Base-by-base conservation (phyloP, 2,888 invertebrate species). In the Hydrotaea cyrtoneurina region DNA sequence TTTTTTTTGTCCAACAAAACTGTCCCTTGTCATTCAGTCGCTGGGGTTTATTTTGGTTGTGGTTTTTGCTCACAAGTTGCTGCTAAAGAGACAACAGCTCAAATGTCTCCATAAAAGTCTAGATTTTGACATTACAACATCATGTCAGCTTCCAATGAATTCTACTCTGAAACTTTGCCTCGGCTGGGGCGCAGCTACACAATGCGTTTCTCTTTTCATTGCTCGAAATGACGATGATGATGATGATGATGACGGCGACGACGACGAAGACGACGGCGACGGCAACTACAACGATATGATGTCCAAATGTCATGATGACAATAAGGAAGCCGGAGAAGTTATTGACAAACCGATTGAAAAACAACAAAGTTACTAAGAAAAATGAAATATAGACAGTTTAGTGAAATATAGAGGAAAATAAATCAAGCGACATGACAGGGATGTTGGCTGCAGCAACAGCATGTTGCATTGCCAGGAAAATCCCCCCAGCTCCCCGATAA, bases 381-480 rank as follows among this genome's bases (percentile, higher is more conserved):
- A 72, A 85, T 85, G 82, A 82, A 53, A 82, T 85, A 82, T 77
- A 77, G 85, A 82, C 85, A 82, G 79, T 76, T 66, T 66, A 84
- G 82, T 66, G 82, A 82, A 77, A 82, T 73, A 82, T 79, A 79
- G 76, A 82, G 66, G 31, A 79, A 75, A 82, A 62, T 77, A 79
- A 79, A 82, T 76, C 36, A 55, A 76, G 46, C 73, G 79, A 82
- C 82, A 79, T 79, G 84, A 78, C 75, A 75, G 75, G 53, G 73
- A 76, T 71, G 73, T 69, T 82, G 79, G 46, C 69, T 23, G 73
- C 50, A 50, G 50, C 50, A 8, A 66, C 66, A 76, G 64, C 57
- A 84, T 78, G 78, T 81, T 78, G 8, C 53, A 79, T 72, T 53
- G 50, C 19, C 15, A 59, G 8, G 17, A 21, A 73, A n/a, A 50